Evolutionary conservation across 2,797 vertebrate species (phyloP).

Genomic region (Sebastolobus alascanus): DNA sequence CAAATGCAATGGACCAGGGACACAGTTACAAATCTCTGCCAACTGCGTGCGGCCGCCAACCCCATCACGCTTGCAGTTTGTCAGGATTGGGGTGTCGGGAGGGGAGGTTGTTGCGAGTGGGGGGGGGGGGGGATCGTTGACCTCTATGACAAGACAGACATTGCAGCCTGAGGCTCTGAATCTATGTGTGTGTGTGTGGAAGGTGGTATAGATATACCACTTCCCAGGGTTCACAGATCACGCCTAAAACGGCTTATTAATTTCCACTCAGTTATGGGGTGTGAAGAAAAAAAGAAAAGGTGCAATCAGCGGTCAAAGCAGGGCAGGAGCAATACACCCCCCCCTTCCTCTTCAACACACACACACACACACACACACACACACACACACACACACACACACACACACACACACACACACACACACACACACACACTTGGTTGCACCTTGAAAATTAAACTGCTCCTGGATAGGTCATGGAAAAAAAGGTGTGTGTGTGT

Average conservation of each 20-base stretch:
- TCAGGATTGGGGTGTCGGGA: constrained; percentile 84
- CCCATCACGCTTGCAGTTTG: constrained; percentile 93
- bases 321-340: constrained; percentile 35
- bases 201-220: constrained; percentile 62
- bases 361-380: no score
- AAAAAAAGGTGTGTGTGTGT: neutral
- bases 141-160: constrained; percentile 77
- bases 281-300: constrained; percentile 65
- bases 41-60: constrained; percentile 83
- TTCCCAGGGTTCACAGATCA: constrained; percentile 82
- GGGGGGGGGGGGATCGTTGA: constrained; percentile 46
- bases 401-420: no score
- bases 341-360: neutral
- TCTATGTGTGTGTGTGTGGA: constrained; percentile 39
- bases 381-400: no score
- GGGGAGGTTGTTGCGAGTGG: constrained; percentile 41
- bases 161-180: constrained; percentile 46
- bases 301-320: constrained; percentile 64
- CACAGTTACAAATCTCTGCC: constrained; percentile 98
- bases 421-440: constrained; percentile 38
- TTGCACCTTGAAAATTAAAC: constrained; percentile 76
- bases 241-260: constrained; percentile 84
- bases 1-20: constrained; percentile 98
- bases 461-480: constrained; percentile 60
- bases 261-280: constrained; percentile 84